phyloP scores from a whole-genome alignment of 1,140 invertebrate species.

The Ylistrum balloti region DNA sequence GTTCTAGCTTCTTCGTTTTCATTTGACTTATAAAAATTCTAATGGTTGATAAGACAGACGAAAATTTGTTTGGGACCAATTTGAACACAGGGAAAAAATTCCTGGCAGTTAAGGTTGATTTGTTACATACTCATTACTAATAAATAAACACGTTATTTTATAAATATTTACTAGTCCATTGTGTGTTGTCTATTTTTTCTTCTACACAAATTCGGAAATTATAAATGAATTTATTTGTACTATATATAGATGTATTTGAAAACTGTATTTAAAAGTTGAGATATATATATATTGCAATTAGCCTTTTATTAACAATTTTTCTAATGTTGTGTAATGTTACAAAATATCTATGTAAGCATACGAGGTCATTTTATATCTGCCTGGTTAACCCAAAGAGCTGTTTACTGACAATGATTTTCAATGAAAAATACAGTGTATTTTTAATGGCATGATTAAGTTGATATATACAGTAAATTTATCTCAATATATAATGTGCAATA shows the following conservation, averaged over 20 bases:
- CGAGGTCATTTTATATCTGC: background rate
- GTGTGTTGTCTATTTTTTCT: background rate
- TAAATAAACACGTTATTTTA: background rate
- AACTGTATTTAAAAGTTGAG: background rate
- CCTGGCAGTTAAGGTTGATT: background rate
- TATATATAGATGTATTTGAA: background rate
- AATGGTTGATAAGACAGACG: background rate
- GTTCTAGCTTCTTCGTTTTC: background rate
- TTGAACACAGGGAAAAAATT: background rate
- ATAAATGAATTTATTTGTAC: background rate
- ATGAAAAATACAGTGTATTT: conserved; percentile 1
- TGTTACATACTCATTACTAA: background rate
- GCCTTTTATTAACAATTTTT: background rate
- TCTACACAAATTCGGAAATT: too few relatives aligned
- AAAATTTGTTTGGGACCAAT: background rate
- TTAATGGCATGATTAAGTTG: background rate
- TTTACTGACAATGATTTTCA: background rate
- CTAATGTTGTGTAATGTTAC: background rate
- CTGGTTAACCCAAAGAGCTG: background rate
- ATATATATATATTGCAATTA: background rate
- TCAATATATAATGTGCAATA: background rate
- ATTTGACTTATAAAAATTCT: background rate
- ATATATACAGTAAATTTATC: background rate
- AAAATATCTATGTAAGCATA: background rate
- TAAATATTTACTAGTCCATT: background rate